Conservation (phyloP, 2,888 invertebrate genomes). For the Masnerella sp. region DNA sequence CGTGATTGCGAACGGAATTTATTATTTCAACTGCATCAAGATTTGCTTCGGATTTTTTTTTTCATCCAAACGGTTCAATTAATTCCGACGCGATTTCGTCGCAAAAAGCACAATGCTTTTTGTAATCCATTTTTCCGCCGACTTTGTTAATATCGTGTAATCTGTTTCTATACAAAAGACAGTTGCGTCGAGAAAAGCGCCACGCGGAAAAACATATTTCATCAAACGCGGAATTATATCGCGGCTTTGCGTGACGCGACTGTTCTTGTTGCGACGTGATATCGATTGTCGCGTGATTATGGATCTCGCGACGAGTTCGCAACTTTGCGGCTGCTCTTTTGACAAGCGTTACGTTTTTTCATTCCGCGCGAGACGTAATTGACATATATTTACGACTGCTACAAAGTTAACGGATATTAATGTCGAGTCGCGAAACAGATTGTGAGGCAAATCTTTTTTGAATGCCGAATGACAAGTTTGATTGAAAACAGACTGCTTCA, state of each 20-base stretch:
- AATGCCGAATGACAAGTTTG: too few relatives aligned
- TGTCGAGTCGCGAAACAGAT: too few relatives aligned
- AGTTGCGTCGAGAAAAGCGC: background rate
- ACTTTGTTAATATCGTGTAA: conserved; percentile 33
- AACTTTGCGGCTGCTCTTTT: too few relatives aligned
- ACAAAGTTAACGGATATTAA: too few relatives aligned
- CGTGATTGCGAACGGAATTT: conserved; percentile 21
- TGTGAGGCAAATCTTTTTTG: too few relatives aligned
- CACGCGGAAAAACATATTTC: conserved; percentile 12
- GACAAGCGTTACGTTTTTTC: too few relatives aligned
- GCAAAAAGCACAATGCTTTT: conserved; percentile 9
- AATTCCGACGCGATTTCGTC: conserved; percentile 11
- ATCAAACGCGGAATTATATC: conserved; percentile 29
- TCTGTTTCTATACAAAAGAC: conserved; percentile 31
- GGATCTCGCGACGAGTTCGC: conserved; percentile 15
- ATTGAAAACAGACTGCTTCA: too few relatives aligned
- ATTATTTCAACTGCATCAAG: conserved; percentile 19
- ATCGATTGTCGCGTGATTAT: conserved; percentile 33
- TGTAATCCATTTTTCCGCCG: conserved; percentile 18
- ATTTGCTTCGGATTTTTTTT: conserved; percentile 3
- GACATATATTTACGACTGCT: too few relatives aligned
- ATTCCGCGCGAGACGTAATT: too few relatives aligned
- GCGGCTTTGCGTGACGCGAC: conserved; percentile 29
- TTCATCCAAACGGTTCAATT: conserved; percentile 14
- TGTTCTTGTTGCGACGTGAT: conserved; percentile 19